phyloP scores from a whole-genome alignment of 2,888 invertebrate species.

The Acholoe squamosa region DNA sequence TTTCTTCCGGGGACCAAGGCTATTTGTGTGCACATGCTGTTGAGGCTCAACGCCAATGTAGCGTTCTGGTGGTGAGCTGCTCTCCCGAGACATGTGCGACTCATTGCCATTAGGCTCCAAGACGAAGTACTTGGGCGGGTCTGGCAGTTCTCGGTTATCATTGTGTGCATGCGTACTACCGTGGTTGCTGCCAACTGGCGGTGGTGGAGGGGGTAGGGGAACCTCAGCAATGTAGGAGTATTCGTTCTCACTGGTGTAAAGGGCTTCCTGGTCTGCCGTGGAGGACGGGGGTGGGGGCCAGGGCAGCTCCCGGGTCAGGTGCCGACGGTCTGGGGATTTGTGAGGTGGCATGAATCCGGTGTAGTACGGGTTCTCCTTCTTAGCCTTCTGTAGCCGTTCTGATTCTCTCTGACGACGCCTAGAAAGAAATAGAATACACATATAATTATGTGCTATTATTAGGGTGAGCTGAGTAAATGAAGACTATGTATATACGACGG shows the following conservation, averaged over 20 bases:
- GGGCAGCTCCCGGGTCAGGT: conserved; percentile 59
- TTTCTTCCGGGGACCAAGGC: conserved; percentile 30
- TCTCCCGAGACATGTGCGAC: neutral
- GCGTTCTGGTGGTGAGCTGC: conserved; percentile 36
- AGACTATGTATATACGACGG: no score
- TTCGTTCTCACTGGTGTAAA: conserved; percentile 60
- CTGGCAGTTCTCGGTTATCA: conserved; percentile 40
- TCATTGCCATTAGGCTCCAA: conserved; percentile 50
- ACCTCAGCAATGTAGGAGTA: conserved; percentile 64
- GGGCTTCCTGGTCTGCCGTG: conserved; percentile 45
- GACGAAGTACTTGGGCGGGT: conserved; percentile 64
- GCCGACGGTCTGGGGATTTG: conserved; percentile 47
- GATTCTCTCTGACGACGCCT: conserved; percentile 58
- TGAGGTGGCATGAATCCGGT: conserved; percentile 62
- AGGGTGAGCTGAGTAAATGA: no score
- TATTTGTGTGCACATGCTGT: neutral
- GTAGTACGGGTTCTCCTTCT: conserved; percentile 63
- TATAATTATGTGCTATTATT: no score
- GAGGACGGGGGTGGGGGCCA: conserved; percentile 56
- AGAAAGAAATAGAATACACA: neutral
- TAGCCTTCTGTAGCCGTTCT: conserved; percentile 8
- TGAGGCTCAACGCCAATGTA: conserved; percentile 25
- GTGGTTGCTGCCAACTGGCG: neutral
- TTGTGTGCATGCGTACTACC: conserved; percentile 46
- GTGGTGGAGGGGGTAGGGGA: conserved; percentile 42